phyloP scores from a whole-genome alignment of 2,113 vertebrate genomes.

The rat (Rattus norvegicus) region DNA sequence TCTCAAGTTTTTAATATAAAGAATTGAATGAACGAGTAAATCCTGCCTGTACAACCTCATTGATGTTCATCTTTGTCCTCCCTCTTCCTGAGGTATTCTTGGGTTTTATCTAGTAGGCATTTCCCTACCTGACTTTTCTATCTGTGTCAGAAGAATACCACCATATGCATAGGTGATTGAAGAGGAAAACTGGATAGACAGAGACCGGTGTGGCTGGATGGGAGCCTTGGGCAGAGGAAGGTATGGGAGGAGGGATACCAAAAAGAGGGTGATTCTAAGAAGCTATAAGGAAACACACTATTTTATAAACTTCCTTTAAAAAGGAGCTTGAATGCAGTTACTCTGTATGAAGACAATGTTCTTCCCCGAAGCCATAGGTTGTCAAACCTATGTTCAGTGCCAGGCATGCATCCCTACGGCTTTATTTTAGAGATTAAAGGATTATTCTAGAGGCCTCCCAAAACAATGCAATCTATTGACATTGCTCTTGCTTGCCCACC shows the following conservation, averaged over 20 bases:
- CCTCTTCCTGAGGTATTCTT: neutral
- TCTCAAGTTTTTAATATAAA: slow-evolving; percentile 56
- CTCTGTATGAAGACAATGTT: neutral
- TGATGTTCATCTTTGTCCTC: slow-evolving; percentile 50
- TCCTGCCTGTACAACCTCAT: neutral
- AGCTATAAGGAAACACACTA: neutral
- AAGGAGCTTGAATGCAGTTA: neutral
- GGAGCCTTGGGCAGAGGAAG: neutral
- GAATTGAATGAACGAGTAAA: slow-evolving; percentile 37
- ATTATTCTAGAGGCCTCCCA: neutral
- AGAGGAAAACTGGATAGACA: neutral
- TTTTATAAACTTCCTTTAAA: neutral
- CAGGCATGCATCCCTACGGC: no score
- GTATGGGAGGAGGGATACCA: no score
- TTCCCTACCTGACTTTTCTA: neutral
- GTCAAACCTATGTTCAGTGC: neutral
- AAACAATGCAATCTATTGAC: neutral
- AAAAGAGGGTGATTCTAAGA: neutral
- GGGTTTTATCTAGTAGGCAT: slow-evolving; percentile 39
- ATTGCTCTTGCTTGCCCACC: neutral
- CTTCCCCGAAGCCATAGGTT: neutral
- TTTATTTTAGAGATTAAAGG: no score
- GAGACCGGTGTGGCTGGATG: neutral
- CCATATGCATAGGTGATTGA: neutral
- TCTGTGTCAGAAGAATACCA: neutral